Base-by-base conservation (phyloP, 2,888 invertebrate species). In the Coecobrya sp. region DNA sequence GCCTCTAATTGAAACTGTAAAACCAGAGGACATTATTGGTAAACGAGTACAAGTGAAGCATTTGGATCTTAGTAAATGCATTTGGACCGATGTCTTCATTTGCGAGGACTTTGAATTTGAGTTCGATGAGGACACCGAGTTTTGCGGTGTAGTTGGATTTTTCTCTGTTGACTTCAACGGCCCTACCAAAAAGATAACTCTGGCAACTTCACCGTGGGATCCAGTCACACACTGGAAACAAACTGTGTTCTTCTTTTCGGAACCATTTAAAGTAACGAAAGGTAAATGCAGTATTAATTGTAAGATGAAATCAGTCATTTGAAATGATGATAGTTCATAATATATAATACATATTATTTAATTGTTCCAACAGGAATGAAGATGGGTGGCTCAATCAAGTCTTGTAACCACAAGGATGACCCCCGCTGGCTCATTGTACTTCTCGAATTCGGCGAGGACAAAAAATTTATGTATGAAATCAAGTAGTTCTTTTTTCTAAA, bases 191-290 rank as follows among this genome's bases (percentile, higher is more conserved):
- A 55, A 70, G 16, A 70, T 93, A n/a, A 59, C 36, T 0, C 81
- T 95, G 1, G 86, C 93, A 4, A 95, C 95, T 10, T 86, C 92
- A 59, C 95, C 95, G 0, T 97, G 95, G 99, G 99, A 96, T 0
- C 96, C 97, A 0, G 96, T 97, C 27, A 99, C 99, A 0, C 99
- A 99, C 96, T 99, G 99, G 99, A 98, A 99, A 95, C 99, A 99
- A 96, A 98, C 98, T 0, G 97, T 98, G 0, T 98, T 99, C 95
- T 98, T 98, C 95, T 96, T 99, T 16, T 97, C 97, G 93, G 97
- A 97, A 94, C 97, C 97, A 49, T 96, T 97, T 76, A 95, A 96
- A 79, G 97, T 98, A 0, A 97, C 97, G 93, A 96, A 97, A 96
- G 98, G 98, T 96, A 95, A 11, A 13, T 62, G 8, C 1, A 59